Percentiles rank a stretch among this genome's conserved stretches.
phyloP scores from a whole-genome alignment of 2,113 vertebrate species.

The Shinisaurus crocodilurus region DNA sequence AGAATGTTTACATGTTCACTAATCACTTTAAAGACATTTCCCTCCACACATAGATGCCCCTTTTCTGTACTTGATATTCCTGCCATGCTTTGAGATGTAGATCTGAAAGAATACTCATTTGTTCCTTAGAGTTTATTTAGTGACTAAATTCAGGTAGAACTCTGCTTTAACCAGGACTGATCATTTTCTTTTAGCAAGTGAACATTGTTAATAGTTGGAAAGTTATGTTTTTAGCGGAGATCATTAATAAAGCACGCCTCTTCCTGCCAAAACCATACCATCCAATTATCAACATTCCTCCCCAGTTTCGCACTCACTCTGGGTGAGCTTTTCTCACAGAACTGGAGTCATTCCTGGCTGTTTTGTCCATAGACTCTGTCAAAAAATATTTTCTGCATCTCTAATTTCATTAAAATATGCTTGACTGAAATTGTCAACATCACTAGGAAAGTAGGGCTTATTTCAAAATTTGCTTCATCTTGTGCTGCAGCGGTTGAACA shows the following conservation, averaged over 20 bases:
- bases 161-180: slow-evolving; percentile 72
- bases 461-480: slow-evolving; percentile 57
- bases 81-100: slow-evolving; percentile 28
- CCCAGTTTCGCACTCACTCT: slow-evolving; percentile 53
- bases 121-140: slow-evolving; percentile 34
- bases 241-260: slow-evolving; percentile 78
- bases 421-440: slow-evolving; percentile 74
- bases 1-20: not conserved
- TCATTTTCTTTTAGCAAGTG: slow-evolving; percentile 74
- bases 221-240: slow-evolving; percentile 75
- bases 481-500: slow-evolving; percentile 57
- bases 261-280: slow-evolving; percentile 78
- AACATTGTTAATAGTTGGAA: slow-evolving; percentile 76
- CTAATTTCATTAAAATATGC: slow-evolving; percentile 80
- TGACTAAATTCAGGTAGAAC: slow-evolving; percentile 37
- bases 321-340: slow-evolving; percentile 58
- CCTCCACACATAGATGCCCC: not conserved
- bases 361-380: slow-evolving; percentile 70
- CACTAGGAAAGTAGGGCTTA: slow-evolving; percentile 63
- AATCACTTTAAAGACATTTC: not conserved
- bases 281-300: slow-evolving; percentile 78
- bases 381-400: slow-evolving; percentile 81
- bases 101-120: slow-evolving; percentile 45
- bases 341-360: slow-evolving; percentile 72
- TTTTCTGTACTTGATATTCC: not conserved